Percentiles rank a stretch among this genome's conserved stretches.
phyloP scores from a whole-genome alignment of 2,113 vertebrate genomes.

The Pogona vitticeps region DNA sequence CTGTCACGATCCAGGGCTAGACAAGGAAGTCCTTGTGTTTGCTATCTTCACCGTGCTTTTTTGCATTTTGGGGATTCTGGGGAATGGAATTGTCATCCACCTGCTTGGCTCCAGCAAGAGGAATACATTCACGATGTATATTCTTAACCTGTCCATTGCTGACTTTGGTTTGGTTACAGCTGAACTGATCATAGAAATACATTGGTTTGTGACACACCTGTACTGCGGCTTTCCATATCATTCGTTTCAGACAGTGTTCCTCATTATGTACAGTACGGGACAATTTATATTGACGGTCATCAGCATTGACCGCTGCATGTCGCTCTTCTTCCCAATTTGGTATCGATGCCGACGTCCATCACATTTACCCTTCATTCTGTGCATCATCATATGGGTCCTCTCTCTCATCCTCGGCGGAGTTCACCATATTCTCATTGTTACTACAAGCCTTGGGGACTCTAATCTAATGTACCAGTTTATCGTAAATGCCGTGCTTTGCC shows the following conservation, averaged over 20 bases:
- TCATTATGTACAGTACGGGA: constrained; percentile 40
- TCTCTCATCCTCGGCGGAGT: constrained; percentile 40
- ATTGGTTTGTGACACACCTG: background rate
- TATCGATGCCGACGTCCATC: background rate
- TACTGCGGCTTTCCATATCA: constrained; percentile 1
- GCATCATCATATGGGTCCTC: constrained; percentile 43
- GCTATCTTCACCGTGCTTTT: background rate
- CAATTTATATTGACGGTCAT: constrained; percentile 58
- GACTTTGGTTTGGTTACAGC: constrained; percentile 10
- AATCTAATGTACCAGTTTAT: background rate
- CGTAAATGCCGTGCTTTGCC: constrained; percentile 46
- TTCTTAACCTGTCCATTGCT: constrained; percentile 6
- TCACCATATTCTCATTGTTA: background rate
- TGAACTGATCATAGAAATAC: background rate
- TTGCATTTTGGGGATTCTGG: background rate
- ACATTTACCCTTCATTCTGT: background rate
- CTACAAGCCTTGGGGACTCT: rapidly evolving
- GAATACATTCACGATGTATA: background rate
- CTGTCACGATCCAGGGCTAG: background rate
- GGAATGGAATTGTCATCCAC: constrained; percentile 22
- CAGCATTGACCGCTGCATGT: constrained; percentile 59
- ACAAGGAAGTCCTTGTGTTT: background rate
- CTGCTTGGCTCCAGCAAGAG: constrained; percentile 5
- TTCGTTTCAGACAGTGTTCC: background rate
- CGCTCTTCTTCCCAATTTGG: constrained; percentile 61